Percentiles rank a stretch among this genome's conserved stretches.
These are phyloP conservation scores for Oxyscelio sp. DNA, from an alignment of 2,888 invertebrate genomes.

Conservation along the genomic window DNA sequence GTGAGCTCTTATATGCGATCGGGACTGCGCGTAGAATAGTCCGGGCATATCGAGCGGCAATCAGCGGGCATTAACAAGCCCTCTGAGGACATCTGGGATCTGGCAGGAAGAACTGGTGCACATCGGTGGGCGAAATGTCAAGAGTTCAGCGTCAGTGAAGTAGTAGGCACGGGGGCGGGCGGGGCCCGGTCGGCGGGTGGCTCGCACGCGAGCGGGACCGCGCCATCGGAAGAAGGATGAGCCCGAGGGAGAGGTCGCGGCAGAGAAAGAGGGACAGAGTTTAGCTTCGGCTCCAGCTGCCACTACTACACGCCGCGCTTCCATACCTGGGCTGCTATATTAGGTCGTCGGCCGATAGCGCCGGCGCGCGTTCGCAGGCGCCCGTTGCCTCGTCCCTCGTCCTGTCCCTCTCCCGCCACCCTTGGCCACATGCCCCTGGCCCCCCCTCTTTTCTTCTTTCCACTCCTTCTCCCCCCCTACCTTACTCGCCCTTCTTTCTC, in stretches of 20 bases:
- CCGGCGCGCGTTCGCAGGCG: conserved; percentile 80
- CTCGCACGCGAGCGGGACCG: conserved; percentile 37
- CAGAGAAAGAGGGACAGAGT: conserved; percentile 74
- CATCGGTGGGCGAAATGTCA: conserved; percentile 81
- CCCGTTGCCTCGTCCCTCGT: conserved; percentile 73
- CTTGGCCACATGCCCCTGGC: conserved; percentile 52
- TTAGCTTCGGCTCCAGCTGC: conserved; percentile 79
- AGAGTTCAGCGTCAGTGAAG: conserved; percentile 78
- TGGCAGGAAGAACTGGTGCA: conserved; percentile 81
- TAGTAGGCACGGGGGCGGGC: conserved; percentile 44
- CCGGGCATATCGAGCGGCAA: conserved; percentile 77
- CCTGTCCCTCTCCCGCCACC: conserved; percentile 64
- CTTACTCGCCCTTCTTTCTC: too few relatives aligned
- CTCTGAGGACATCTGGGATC: conserved; percentile 82
- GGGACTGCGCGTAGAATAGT: conserved; percentile 50
- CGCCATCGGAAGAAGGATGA: conserved; percentile 51
- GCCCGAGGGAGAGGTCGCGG: conserved; percentile 45
- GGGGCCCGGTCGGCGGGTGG: neutral
- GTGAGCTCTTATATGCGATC: conserved; percentile 48
- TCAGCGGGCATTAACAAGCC: conserved; percentile 82
- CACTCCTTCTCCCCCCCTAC: too few relatives aligned
- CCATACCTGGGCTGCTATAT: conserved; percentile 85
- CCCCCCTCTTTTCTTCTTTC: too few relatives aligned
- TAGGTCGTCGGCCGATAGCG: conserved; percentile 88
- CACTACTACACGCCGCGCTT: conserved; percentile 82